Base-by-base conservation (phyloP, 2,888 invertebrate genomes). In the Mythimna loreyi region DNA sequence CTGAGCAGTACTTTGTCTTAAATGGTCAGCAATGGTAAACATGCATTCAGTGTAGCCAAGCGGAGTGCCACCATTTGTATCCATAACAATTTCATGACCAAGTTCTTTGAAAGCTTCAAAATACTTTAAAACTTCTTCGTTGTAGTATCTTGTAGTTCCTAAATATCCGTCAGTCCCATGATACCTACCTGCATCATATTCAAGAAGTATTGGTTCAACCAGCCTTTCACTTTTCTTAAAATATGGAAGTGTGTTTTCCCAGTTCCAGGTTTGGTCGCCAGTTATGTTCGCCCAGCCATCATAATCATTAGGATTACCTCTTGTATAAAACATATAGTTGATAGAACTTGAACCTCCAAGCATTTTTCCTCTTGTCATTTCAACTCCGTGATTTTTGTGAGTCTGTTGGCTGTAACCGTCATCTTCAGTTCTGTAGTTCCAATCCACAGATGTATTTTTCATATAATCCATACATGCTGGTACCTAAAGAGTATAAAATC, bases 321-420 rank as follows among this genome's bases (percentile, higher is more conserved):
- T 92, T 1, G 96, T 89, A 75, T 96, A 96, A 53, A 96, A 86
- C 91, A 96, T 94, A 50, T 92, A 96, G 84, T 96, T 96, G 5
- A 96, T 82, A 0, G 92, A 90, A 30, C 96, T 96, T 0, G 93
- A 91, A 0, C 97, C 97, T 53, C 97, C 97, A 79, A 97, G 89
- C 80, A 96, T 92, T 81, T 96, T 97, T 0, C 97, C 97, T 33
- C 96, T 91, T 9, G 96, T 80, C 63, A 85, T 8, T 40, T 72
- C 72, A 16, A 28, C 33, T 19, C 53, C 40, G 11, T 65, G 47
- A 16, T 72, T 73, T 40, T 65, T 72, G 19, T 81, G 75, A 25
- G 66, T 76, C n/a, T 72, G 67, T 57, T 69, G 63, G 2, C 59
- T 64, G 40, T 65, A 96, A 45, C 94, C 87, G 47, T 76, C 67